Evolutionary conservation across 2,113 vertebrate species (phyloP), one percentile per base, ranked within the genome.

Genomic region (Pelecanus crispus): DNA sequence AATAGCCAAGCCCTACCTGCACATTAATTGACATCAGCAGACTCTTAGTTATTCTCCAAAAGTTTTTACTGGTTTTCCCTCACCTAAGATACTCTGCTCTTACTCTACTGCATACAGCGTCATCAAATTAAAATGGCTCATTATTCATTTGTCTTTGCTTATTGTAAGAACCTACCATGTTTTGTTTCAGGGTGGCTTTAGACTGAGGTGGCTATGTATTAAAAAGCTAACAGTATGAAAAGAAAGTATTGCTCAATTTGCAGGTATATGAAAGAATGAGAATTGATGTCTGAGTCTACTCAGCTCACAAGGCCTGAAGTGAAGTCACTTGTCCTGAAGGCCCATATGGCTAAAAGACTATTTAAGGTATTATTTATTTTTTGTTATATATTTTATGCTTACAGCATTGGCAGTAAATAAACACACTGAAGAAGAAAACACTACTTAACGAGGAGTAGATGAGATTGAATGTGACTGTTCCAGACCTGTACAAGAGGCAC

Each of bases 331-430:
- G 91, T 96, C 74, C 78, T 89, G 73, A 72, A 92, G 71, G 81
- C 44, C 52, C 45, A 70, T 86, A 52, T 58, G n/a, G 73, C 56
- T 94, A 88, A 97, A 94, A 96, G 79, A 89, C 79, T 88, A 93
- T 96, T 97, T 97, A 97, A 94, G 56, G 74, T 95, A 90, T 97
- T 98, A 97, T 97, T 97, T 98, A 97, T 98, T 96, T 97, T 97
- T 96, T 95, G 89, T 90, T 94, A 95, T 96, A 93, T 97, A 92
- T 91, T 97, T 98, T 97, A 97, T 98, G 93, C 87, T 95, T 97
- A 96, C 94, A 97, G 75, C 94, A 87, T 86, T 86, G 94, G 94
- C 97, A 98, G 97, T 98, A 98, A 98, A 98, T 97, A 98, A 98
- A 97, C 97, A 98, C 20, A 62, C 84, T 94, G 81, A 91, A 97